Evolutionary conservation across 2,797 vertebrate genomes (phyloP), one percentile per base, ranked within the genome.

Genomic region (Phalloptychus januarius): DNA sequence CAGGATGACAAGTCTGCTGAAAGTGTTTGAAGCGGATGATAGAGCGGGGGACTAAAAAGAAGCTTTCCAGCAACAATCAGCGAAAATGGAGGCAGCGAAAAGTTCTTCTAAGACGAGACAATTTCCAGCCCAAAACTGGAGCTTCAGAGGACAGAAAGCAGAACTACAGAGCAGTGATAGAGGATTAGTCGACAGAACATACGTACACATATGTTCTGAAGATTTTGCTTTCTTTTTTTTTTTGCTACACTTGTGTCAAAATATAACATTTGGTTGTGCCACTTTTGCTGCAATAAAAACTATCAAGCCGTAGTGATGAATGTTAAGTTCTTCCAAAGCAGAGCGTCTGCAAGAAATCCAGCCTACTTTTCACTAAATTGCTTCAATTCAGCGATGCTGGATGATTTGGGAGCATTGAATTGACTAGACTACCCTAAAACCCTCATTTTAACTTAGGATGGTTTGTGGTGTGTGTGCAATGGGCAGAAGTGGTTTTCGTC

Each of bases 31-130:
- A 1, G 31, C 70, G 69, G 23, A 71, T 44, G 31, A 54, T 65
- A 46, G 36, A 73, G 42, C 25, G 25, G 50, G 50, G 23, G 5
- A 52, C 33, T 73, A n/a, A 79, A 54, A 67, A 3, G 28, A 75
- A 46, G 20, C 28, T 2, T 46, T 28, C 20, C 52, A 31, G n/a
- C 38, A 25, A 1, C 0, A 15, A 46, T 25, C 58, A 65, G 50
- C 18, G 8, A 25, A 58, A 25, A 61, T 36, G 12, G 42, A 72
- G 25, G 54, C 36, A 38, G 33, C 2, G 6, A 18, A 61, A 61
- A 33, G 54, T 56, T 56, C 11, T 63, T 8, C 45, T 74, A 48
- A 81, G 61, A 75, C 5, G 7, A 78, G 42, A 31, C 40, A 36
- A 42, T 67, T 28, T 45, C 15, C 40, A n/a, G 61, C 73, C 2